These are phyloP conservation scores for Scrobipalpa costella DNA, from an alignment of 2,888 invertebrate species.

Conservation along the genomic window DNA sequence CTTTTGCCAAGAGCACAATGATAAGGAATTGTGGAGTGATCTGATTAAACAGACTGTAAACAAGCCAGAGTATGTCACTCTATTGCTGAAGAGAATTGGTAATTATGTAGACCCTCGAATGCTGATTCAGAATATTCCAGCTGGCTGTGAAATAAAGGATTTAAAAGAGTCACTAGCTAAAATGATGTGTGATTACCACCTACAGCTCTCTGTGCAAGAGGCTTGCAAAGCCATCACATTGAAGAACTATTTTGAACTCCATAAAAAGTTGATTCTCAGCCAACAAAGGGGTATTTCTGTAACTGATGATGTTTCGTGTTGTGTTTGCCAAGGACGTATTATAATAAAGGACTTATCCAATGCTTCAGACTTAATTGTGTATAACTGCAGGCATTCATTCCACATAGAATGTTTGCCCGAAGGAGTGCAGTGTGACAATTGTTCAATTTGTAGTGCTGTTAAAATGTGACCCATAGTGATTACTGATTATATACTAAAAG, in stretches of 20 bases:
- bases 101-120: slow-evolving; percentile 94
- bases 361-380: slow-evolving; percentile 87
- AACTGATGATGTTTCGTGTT: slow-evolving; percentile 88
- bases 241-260: slow-evolving; percentile 93
- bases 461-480: slow-evolving; percentile 60
- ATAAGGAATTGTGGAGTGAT: slow-evolving; percentile 95
- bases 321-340: slow-evolving; percentile 88
- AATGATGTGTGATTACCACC: slow-evolving; percentile 96
- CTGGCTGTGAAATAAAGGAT: slow-evolving; percentile 92
- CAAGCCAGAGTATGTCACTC: slow-evolving; percentile 87
- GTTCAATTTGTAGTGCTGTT: slow-evolving; percentile 70
- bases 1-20: slow-evolving; percentile 98
- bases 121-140: slow-evolving; percentile 91
- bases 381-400: slow-evolving; percentile 94
- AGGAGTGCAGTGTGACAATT: slow-evolving; percentile 55
- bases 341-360: slow-evolving; percentile 86
- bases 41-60: slow-evolving; percentile 93
- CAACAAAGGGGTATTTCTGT: slow-evolving; percentile 90
- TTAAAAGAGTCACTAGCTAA: slow-evolving; percentile 94
- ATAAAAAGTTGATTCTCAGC: slow-evolving; percentile 88
- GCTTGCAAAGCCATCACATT: slow-evolving; percentile 95
- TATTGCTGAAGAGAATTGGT: slow-evolving; percentile 82
- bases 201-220: slow-evolving; percentile 95
- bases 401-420: slow-evolving; percentile 91
- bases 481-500: slow-evolving; percentile 37